Percentiles rank a stretch among this genome's conserved stretches.
phyloP scores from a whole-genome alignment of 92 coral and sea anemone genomes.

The Nematostella vectensis region DNA sequence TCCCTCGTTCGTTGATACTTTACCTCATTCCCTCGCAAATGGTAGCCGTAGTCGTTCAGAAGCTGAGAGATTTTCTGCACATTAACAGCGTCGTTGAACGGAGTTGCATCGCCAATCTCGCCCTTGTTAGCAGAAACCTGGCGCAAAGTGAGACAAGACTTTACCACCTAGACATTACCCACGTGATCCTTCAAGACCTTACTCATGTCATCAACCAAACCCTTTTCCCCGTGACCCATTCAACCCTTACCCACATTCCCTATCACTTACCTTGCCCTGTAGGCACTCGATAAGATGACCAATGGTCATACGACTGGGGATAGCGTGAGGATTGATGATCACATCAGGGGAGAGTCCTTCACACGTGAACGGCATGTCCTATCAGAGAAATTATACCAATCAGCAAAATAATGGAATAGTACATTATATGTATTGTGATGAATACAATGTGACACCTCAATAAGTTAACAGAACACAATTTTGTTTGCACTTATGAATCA shows the following conservation, averaged over 20 bases:
- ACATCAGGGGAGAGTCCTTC: constrained; percentile 97
- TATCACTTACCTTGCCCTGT: constrained; percentile 96
- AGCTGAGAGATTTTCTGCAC: constrained; percentile 96
- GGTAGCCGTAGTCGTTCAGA: constrained; percentile 94
- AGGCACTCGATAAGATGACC: constrained; percentile 98
- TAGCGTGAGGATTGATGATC: constrained; percentile 96
- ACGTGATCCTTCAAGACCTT: too few relatives aligned
- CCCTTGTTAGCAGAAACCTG: constrained; percentile 99
- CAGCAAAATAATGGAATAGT: too few relatives aligned
- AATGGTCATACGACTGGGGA: constrained; percentile 99
- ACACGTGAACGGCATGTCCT: constrained; percentile 99
- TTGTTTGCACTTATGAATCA: too few relatives aligned
- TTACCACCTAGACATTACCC: neutral
- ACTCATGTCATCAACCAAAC: too few relatives aligned
- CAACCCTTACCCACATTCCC: too few relatives aligned
- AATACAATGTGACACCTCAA: too few relatives aligned
- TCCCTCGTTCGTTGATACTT: too few relatives aligned
- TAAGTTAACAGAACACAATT: too few relatives aligned
- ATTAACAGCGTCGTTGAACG: constrained; percentile 94
- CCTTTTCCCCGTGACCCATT: too few relatives aligned
- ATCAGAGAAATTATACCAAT: neutral
- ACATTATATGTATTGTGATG: too few relatives aligned
- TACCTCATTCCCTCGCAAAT: constrained; percentile 96
- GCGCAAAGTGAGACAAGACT: neutral
- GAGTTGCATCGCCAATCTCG: constrained; percentile 98